Conservation (phyloP, 2,888 invertebrate species). For the Drosophila conformis region DNA sequence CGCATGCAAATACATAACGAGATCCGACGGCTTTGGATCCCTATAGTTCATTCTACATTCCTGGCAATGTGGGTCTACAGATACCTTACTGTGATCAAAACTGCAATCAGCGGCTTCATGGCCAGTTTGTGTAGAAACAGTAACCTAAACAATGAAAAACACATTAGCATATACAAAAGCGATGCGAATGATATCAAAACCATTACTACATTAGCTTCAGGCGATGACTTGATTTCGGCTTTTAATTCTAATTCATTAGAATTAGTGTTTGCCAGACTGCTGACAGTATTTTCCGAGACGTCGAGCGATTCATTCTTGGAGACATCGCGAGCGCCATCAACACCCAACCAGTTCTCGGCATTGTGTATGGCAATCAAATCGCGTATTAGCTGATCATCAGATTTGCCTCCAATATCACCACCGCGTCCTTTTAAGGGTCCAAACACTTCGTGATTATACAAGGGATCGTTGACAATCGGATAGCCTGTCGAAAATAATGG, state of each 20-base stretch:
- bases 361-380: slow-evolving; percentile 96
- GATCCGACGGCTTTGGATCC: slow-evolving; percentile 95
- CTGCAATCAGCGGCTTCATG: slow-evolving; percentile 39
- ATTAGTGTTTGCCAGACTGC: neutral
- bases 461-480: slow-evolving; percentile 98
- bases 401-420: slow-evolving; percentile 94
- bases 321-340: slow-evolving; percentile 93
- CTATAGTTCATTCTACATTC: slow-evolving; percentile 96
- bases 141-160: slow-evolving; percentile 85
- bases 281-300: neutral
- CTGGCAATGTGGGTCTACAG: slow-evolving; percentile 94
- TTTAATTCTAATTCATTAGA: neutral
- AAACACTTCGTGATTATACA: slow-evolving; percentile 98
- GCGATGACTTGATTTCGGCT: neutral
- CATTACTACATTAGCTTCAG: slow-evolving; percentile 16
- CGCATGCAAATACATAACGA: slow-evolving; percentile 98
- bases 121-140: slow-evolving; percentile 94
- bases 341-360: slow-evolving; percentile 96
- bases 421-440: slow-evolving; percentile 96
- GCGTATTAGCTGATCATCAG: slow-evolving; percentile 93
- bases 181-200: neutral
- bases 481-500: slow-evolving; percentile 87
- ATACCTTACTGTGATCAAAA: slow-evolving; percentile 89
- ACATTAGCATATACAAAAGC: neutral
- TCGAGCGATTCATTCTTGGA: slow-evolving; percentile 74